Conservation (phyloP, 2,888 invertebrate genomes). For the Drosophila kambysellisi region DNA sequence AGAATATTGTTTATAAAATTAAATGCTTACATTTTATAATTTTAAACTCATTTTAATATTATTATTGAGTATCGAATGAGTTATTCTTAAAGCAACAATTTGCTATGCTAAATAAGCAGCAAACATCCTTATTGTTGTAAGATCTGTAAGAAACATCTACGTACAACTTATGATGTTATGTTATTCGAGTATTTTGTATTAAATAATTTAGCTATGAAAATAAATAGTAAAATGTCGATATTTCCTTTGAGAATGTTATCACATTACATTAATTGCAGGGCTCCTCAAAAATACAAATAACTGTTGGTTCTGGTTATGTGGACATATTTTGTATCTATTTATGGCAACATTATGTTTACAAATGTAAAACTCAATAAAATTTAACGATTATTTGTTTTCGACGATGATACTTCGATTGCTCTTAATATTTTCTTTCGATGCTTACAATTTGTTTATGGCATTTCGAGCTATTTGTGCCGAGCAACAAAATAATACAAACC, state of each 20-base stretch:
- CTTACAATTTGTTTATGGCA: constrained; percentile 61
- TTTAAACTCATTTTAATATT: background rate
- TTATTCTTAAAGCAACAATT: background rate
- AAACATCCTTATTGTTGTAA: background rate
- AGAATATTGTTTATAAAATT: background rate
- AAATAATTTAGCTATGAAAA: background rate
- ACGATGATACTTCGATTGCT: constrained; percentile 57
- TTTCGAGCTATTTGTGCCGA: constrained; percentile 35
- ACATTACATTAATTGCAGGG: background rate
- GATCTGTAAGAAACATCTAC: background rate
- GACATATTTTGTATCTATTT: constrained; percentile 25
- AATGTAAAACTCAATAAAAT: constrained; percentile 58
- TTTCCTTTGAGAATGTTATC: background rate
- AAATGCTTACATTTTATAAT: background rate
- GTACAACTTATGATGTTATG: background rate
- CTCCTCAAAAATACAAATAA: background rate
- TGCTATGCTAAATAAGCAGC: background rate
- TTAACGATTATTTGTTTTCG: constrained; percentile 71
- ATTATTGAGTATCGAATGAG: background rate
- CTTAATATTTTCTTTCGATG: constrained; percentile 53
- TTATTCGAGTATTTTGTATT: background rate
- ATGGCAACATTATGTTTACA: constrained; percentile 45
- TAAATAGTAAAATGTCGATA: background rate
- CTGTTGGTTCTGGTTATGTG: constrained; percentile 3
- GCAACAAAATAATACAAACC: constrained; percentile 19